These are phyloP conservation scores for Molanna angustata DNA, from an alignment of 2,888 invertebrate species.

Conservation along the genomic window DNA sequence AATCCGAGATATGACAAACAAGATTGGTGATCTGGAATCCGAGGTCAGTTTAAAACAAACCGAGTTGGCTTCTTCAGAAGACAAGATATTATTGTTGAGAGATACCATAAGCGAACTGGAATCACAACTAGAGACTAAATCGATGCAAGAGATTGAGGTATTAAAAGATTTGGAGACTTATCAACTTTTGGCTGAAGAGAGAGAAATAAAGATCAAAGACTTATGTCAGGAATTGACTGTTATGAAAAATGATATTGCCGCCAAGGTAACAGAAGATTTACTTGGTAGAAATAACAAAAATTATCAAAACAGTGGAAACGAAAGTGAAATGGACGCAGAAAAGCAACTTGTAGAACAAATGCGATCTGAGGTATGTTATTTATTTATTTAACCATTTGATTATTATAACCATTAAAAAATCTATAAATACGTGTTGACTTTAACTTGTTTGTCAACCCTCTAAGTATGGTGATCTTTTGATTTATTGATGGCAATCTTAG, in stretches of 20 bases:
- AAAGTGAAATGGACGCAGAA: conserved; percentile 33
- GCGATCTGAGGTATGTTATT: conserved; percentile 43
- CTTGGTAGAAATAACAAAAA: conserved; percentile 37
- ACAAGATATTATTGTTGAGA: conserved; percentile 69
- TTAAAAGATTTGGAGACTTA: conserved; percentile 58
- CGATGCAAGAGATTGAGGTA: conserved; percentile 59
- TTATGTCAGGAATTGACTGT: conserved; percentile 55
- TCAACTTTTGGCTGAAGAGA: conserved; percentile 54
- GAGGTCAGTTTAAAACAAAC: conserved; percentile 65
- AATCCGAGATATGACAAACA: conserved; percentile 64
- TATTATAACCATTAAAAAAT: neutral
- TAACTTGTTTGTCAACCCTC: no score
- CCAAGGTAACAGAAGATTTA: conserved; percentile 45
- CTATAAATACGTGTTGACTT: no score
- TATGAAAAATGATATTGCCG: conserved; percentile 47
- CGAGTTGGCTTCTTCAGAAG: conserved; percentile 71
- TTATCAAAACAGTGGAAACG: conserved; percentile 37
- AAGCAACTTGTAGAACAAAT: conserved; percentile 42
- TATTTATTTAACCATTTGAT: neutral
- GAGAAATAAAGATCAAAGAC: conserved; percentile 56
- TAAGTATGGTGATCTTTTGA: no score
- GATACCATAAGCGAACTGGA: conserved; percentile 79
- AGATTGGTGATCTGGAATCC: conserved; percentile 59
- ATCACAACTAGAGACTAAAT: conserved; percentile 67
- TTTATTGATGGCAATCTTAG: no score